Percentiles rank a stretch among this genome's conserved stretches.
phyloP scores from a whole-genome alignment of 2,113 vertebrate genomes.

The Chroicocephalus ridibundus region DNA sequence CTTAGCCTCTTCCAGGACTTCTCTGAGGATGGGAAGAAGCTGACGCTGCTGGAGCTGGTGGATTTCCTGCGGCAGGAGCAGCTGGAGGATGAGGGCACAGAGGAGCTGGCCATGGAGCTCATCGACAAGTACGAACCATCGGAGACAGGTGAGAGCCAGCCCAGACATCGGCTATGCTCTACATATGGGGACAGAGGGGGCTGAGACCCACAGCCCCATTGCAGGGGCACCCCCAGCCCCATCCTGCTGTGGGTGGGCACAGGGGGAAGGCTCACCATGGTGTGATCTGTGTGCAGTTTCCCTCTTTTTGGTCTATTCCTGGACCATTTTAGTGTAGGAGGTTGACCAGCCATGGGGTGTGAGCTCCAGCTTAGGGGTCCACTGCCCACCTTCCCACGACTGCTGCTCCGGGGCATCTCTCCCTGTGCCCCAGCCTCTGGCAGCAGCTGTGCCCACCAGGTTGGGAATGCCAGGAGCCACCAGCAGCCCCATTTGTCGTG shows the following conservation, averaged over 20 bases:
- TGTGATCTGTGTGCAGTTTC: neutral
- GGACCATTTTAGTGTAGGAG: neutral
- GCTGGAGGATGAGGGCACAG: slow-evolving; percentile 73
- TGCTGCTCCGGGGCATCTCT: neutral
- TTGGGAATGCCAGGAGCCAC: neutral
- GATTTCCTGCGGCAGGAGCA: slow-evolving; percentile 87
- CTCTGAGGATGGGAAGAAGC: slow-evolving; percentile 86
- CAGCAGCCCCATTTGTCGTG: neutral
- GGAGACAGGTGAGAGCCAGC: slow-evolving; percentile 78
- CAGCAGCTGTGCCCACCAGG: neutral
- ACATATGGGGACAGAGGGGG: neutral
- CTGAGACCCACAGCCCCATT: neutral
- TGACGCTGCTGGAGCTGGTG: slow-evolving; percentile 86
- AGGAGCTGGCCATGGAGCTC: slow-evolving; percentile 81
- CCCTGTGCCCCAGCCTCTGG: neutral
- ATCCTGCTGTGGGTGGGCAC: neutral
- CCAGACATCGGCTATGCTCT: neutral
- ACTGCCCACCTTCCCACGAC: neutral
- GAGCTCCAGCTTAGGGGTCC: neutral
- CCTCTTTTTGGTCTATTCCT: neutral
- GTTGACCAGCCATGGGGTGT: neutral
- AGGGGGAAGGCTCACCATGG: neutral
- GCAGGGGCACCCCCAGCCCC: neutral
- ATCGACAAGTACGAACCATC: slow-evolving; percentile 87
- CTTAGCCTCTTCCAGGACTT: slow-evolving; percentile 85